Percentiles rank a stretch among this genome's conserved stretches.
Conservation (phyloP, 2,888 invertebrate genomes). For the Ophion obscuratus region DNA sequence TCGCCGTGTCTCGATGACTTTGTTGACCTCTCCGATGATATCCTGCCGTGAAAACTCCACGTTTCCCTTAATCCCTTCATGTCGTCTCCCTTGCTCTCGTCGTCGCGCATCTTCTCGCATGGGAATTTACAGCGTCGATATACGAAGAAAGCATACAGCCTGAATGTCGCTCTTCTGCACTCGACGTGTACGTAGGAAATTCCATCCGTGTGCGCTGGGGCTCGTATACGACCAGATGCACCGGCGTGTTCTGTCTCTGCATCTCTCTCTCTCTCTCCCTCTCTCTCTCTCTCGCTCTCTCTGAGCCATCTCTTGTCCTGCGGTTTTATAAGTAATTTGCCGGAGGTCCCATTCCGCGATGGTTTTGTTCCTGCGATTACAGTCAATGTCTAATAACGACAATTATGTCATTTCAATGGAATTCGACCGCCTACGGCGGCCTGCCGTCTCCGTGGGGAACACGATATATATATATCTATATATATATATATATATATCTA, state of each 20-base stretch:
- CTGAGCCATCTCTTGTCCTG: slow-evolving; percentile 46
- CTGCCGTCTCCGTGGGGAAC: slow-evolving; percentile 52
- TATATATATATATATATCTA: slow-evolving; percentile 18
- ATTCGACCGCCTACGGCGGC: slow-evolving; percentile 78
- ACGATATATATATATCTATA: slow-evolving; percentile 31
- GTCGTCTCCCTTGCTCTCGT: too few relatives aligned
- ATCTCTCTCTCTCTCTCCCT: slow-evolving; percentile 35
- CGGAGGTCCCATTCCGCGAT: slow-evolving; percentile 75
- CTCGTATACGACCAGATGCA: slow-evolving; percentile 44
- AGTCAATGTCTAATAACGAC: slow-evolving; percentile 81
- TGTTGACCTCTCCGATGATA: too few relatives aligned
- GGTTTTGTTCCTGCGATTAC: slow-evolving; percentile 78
- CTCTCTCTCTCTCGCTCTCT: slow-evolving; percentile 17
- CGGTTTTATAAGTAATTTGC: slow-evolving; percentile 79
- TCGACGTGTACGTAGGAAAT: slow-evolving; percentile 37
- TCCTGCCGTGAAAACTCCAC: too few relatives aligned
- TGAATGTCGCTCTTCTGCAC: background rate
- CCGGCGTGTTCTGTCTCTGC: slow-evolving; percentile 25
- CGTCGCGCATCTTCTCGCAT: too few relatives aligned
- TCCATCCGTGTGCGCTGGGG: slow-evolving; percentile 57
- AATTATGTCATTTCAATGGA: slow-evolving; percentile 81
- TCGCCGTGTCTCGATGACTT: too few relatives aligned
- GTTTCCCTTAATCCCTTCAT: too few relatives aligned
- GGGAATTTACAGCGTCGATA: too few relatives aligned
- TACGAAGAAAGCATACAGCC: too few relatives aligned